These are phyloP conservation scores for Halcyon chelicuti DNA, from an alignment of 2,797 vertebrate species.

Conservation along the genomic window DNA sequence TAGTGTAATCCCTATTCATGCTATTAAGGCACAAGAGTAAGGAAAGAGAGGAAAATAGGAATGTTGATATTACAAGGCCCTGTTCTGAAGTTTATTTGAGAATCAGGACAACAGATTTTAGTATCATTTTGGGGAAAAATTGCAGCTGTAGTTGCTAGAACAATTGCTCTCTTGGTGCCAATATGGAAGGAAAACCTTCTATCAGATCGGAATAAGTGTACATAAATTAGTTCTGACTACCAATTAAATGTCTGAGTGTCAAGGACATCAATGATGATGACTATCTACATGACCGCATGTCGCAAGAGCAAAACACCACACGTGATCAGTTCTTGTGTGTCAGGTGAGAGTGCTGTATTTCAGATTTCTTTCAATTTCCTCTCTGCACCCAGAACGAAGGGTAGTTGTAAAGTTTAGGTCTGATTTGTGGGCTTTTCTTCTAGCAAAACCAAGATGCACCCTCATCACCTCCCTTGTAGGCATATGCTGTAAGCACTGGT, in stretches of 20 bases:
- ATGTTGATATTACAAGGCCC: not conserved
- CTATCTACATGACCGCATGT: not conserved
- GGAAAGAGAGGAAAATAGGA: not conserved
- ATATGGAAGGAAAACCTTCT: not conserved
- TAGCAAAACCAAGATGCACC: not conserved
- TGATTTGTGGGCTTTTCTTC: not conserved
- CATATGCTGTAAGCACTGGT: no score
- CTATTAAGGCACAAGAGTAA: not conserved
- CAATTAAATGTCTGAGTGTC: not conserved
- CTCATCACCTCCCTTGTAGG: fast-evolving
- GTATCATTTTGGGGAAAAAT: not conserved
- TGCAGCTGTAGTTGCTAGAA: not conserved
- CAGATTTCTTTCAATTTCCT: not conserved
- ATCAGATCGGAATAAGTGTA: not conserved
- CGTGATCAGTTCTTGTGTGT: not conserved
- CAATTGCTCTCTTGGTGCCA: not conserved
- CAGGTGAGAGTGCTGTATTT: not conserved
- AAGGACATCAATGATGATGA: not conserved
- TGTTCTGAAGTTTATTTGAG: not conserved
- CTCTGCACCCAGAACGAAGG: not conserved
- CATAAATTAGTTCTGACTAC: not conserved
- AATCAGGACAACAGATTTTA: not conserved
- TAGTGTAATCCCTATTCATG: not conserved
- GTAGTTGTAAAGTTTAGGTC: not conserved
- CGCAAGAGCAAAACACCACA: not conserved